Evolutionary conservation across 2,888 invertebrate species (phyloP), one percentile per base, ranked within the genome.

Genomic region (Pyrrhosoma nymphula): DNA sequence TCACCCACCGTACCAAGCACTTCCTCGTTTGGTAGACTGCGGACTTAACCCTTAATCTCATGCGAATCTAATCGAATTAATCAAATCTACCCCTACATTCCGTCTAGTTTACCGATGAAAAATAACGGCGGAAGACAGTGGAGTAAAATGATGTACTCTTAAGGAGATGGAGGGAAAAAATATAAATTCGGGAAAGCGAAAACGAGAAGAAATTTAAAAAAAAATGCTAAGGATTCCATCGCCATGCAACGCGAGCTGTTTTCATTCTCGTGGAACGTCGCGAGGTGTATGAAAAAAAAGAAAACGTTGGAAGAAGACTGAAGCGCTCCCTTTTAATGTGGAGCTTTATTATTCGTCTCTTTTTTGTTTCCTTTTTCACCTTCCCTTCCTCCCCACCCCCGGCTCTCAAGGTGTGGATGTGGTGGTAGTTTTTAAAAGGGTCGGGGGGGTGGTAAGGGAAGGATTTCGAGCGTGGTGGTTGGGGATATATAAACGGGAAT

Each of bases 221-320:
- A 16, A 35, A 18, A 35, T 35, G 47, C 20, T 26, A n/a, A n/a
- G 69, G n/a, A 69, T 69, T 8, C 8, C 69, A 26, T 69, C 69
- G 69, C n/a, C n/a, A n/a, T 69, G 69, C 69, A 69, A n/a, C n/a
- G n/a, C n/a, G 69, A 69, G 69, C 69, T 69, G 69, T 69, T 69
- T 69, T 69, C 69, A 69, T 69, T 69, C n/a, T 26, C 1, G 69
- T 1, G 10, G 69, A 69, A 69, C 69, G 26, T n/a, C 26, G n/a
- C 20, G n/a, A 14, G 10, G 69, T 60, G 16, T 20, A 20, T 20
- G 60, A 60, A 60, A 20, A 60, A n/a, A 60, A 60, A 60, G 16
- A 20, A 60, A 3, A 2, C 60, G 20, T 60, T 35, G 82, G 82
- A 35, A 69, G 69, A 69, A 30, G 82, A 35, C 35, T 14, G 1